Percentiles rank a stretch among this genome's conserved stretches.
Evolutionary conservation across 2,113 vertebrate species (phyloP).

Genomic region (Leucosticte australis): DNA sequence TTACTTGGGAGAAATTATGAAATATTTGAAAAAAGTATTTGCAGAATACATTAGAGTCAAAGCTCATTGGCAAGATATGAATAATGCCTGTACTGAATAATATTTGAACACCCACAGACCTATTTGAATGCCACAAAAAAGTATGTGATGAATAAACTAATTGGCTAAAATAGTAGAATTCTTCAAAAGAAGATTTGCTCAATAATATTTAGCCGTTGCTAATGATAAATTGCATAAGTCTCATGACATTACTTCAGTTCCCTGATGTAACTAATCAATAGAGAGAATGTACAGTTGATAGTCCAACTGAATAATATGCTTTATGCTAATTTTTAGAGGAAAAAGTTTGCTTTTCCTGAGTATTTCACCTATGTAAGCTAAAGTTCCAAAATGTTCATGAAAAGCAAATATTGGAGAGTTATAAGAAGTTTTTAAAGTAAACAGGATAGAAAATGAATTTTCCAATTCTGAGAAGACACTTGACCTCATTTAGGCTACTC

Average conservation of each 20-base stretch:
- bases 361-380: background rate
- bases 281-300: background rate
- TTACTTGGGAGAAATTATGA: slow-evolving; percentile 42
- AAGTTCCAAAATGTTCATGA: background rate
- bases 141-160: slow-evolving; percentile 48
- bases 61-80: slow-evolving; percentile 17
- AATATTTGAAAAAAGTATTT: slow-evolving; percentile 61
- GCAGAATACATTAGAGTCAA: slow-evolving; percentile 64
- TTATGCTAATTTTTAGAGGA: background rate
- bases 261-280: background rate
- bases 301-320: background rate
- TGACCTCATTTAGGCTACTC: slow-evolving; percentile 14
- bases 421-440: background rate
- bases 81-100: slow-evolving; percentile 59
- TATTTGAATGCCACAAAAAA: slow-evolving; percentile 53
- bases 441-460: background rate
- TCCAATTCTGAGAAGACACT: background rate
- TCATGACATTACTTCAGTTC: slow-evolving; percentile 2
- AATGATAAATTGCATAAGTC: background rate
- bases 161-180: slow-evolving; percentile 44
- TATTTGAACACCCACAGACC: slow-evolving; percentile 59
- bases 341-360: background rate
- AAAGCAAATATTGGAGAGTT: background rate
- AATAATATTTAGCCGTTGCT: slow-evolving; percentile 40
- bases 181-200: slow-evolving; percentile 38